Base-by-base conservation (phyloP, 2,888 invertebrate genomes). In the Smittia sp. region DNA sequence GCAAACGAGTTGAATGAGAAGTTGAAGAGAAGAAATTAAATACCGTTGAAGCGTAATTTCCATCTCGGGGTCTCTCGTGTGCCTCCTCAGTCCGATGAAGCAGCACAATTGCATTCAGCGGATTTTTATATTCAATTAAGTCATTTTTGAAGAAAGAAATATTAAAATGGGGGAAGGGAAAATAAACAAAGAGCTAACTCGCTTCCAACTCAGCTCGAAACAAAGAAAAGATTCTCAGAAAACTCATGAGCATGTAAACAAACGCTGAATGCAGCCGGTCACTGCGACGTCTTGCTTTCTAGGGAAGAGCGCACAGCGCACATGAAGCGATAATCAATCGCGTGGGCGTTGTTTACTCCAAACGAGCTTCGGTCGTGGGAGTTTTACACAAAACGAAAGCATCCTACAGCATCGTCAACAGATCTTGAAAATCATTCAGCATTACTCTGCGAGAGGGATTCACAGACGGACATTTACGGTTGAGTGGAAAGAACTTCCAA, bases 101-200 rank as follows among this genome's bases (percentile, higher is more conserved):
- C 58, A 58, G 18, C 22, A 58, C 32, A 54, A 70, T 70, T 70
- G 69, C 69, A 70, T 70, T 70, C 69, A 46, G 46, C 46, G 46
- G 46, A 46, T 46, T 54, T 69, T 69, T 20, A 54, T 32, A 69
- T 72, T 72, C 72, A 72, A 72, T 72, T 72, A 72, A 72, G 72
- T 72, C 62, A 62, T 72, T 72, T 72, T 24, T 41, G 54, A 58
- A 22, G 58, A 22, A 58, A 58, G 18, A 18, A 58, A 58, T 4
- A 22, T 58, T 7, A 46, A 46, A 15, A 39, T 39, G 6, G 15
- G 13, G 46, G 46, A 46, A 62, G 15, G 13, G 46, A 15, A 46
- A 62, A 11, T 22, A 62, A 62, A 62, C 62, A 62, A 62, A 62
- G 46, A 62, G 3, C 24, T 22, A 62, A 62, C 11, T 20, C 62